Evolutionary conservation across 2,888 invertebrate genomes (phyloP), one percentile per base, ranked within the genome.

Genomic region (Papilio demoleus): DNA sequence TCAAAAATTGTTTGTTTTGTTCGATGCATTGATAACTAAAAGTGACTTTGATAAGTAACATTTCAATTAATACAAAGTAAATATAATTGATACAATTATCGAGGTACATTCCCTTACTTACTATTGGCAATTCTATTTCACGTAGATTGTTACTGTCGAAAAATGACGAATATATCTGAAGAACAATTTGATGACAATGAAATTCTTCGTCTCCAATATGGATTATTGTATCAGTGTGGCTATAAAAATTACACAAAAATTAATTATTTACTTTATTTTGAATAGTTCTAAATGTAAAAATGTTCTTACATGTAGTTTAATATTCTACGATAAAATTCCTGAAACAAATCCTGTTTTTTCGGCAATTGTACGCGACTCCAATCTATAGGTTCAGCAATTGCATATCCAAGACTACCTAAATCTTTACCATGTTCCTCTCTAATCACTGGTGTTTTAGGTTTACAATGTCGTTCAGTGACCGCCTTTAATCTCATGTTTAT

Each of bases 141-240:
- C 77, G 78, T 45, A 83, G 77, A 31, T 75, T 75, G 69, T 86
- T 90, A 73, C 80, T 82, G 70, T 95, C 94, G 76, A 96, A 95
- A 74, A 94, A 94, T 31, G 90, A 83, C 1, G 95, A 95, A 81
- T 96, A 96, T 74, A 95, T 94, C 81, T 96, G 95, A 4, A 96
- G 86, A 1, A 96, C 95, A 31, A 96, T 90, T 27, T 93, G 90
- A 79, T 96, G 96, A 80, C 95, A 96, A 72, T 94, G 93, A 76
- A 95, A 95, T 77, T 94, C 94, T 75, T 95, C 94, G 70, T 93
- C 90, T 14, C 93, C 95, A 65, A 96, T 94, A 73, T 93, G 93
- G 5, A 96, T 91, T 63, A 94, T 88, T 59, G 94, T 94, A 78
- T 96, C 96, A 3, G 96, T 94, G 77, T 95, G 95, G 79, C 95